Base-by-base conservation (phyloP, 2,888 invertebrate genomes). In the Azorinus chamasolen region DNA sequence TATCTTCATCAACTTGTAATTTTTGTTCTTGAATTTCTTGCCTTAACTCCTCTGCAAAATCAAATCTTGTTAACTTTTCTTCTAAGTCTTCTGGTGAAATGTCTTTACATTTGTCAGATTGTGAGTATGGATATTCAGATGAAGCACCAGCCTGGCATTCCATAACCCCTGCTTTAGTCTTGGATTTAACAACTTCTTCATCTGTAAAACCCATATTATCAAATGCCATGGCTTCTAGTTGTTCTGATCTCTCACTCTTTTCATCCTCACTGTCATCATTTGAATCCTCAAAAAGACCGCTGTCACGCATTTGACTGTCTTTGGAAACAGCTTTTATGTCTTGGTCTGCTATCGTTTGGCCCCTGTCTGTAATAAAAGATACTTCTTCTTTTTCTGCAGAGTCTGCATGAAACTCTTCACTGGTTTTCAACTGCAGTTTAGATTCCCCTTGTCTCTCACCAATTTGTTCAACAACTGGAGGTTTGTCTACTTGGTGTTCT, bases 181-280 rank as follows among this genome's bases (percentile, higher is more conserved):
- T 70, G 46, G 66, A 59, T 54, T 70, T 68, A 5, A 63, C 78
- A 66, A 46, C 63, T 43, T 78, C 89, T 51, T 90, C 90, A 37
- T 87, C 89, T 51, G 91, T 90, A 87, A 93, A 93, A 2, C 86
- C 93, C 71, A 91, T 91, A 77, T 93, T 93, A 74, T 93, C 93
- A 87, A 92, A 93, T 93, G 86, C 94, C 94, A 92, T 83, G 41
- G 84, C 83, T 63, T 83, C 62, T 25, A 81, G 59, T 25, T 70
- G 71, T 57, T 81, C 69, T 27, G 71, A 43, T 54, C 45, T 54
- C 4, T 51, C 39, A n/a, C 27, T 24, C 16, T 14, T 27, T 50
- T 78, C 82, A 2, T 61, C 75, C 24, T 68, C 71, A 27, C 66
- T 58, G 39, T 78, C 77, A 45, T 75, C 81, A 41, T 64, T 68